Percentiles rank a stretch among this genome's conserved stretches.
Conservation (phyloP, 2,888 invertebrate species). For the Aelia acuminata region DNA sequence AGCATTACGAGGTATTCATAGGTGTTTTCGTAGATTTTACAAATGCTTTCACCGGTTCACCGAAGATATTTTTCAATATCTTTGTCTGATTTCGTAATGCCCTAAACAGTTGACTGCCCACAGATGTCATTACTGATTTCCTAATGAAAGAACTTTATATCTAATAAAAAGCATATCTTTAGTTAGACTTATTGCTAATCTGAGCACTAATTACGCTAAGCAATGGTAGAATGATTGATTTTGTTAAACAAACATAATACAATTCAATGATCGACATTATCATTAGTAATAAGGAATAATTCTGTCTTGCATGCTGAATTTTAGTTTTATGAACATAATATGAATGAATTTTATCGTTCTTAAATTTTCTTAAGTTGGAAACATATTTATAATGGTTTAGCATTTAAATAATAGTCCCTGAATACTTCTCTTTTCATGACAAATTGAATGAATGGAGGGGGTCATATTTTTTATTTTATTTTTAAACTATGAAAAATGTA, state of each 20-base stretch:
- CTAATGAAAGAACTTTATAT: too few species aligned
- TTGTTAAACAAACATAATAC: too few species aligned
- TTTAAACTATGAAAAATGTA: not conserved
- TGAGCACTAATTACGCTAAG: not conserved
- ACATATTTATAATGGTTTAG: not conserved
- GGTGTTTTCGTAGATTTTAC: too few species aligned
- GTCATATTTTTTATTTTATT: not conserved
- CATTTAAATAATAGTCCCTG: not conserved
- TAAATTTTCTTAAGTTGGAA: not conserved
- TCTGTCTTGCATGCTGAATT: not conserved
- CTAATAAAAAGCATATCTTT: too few species aligned
- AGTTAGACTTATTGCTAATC: not conserved
- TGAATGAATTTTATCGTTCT: not conserved
- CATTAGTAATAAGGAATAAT: not conserved
- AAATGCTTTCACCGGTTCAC: too few species aligned
- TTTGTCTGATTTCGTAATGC: too few species aligned
- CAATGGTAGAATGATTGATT: not conserved
- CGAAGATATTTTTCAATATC: too few species aligned
- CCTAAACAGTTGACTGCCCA: too few species aligned
- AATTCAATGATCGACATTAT: too few species aligned
- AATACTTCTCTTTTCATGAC: not conserved
- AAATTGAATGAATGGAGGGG: not conserved
- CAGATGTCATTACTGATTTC: too few species aligned
- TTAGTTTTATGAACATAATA: not conserved
- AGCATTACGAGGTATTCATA: too few species aligned